Evolutionary conservation across 2,888 invertebrate species (phyloP).

Genomic region (Thalpophila matura): DNA sequence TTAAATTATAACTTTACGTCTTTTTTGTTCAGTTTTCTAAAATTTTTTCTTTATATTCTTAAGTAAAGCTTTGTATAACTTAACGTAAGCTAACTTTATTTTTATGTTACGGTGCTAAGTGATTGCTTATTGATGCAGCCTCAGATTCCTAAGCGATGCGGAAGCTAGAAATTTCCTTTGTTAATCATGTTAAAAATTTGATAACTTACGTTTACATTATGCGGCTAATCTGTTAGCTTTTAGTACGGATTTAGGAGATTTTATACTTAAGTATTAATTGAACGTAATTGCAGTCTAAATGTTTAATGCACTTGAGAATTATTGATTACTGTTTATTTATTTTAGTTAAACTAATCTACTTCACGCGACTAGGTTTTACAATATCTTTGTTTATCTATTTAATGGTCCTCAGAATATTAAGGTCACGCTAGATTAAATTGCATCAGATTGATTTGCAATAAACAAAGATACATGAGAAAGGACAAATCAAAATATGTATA

Average conservation of each 20-base stretch:
- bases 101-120: conserved; percentile 73
- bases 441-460: too few species aligned
- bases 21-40: neutral
- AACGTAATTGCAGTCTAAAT: conserved; percentile 19
- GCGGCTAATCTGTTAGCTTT: conserved; percentile 58
- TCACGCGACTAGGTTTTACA: too few species aligned
- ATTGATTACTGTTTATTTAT: neutral
- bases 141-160: conserved; percentile 77
- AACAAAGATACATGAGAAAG: too few species aligned
- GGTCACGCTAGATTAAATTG: too few species aligned
- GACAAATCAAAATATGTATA: too few species aligned
- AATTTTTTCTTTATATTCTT: neutral
- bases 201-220: conserved; percentile 57
- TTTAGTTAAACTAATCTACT: too few species aligned
- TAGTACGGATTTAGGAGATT: conserved; percentile 43
- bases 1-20: too few species aligned
- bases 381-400: too few species aligned
- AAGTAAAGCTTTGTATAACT: neutral
- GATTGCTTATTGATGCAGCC: conserved; percentile 78
- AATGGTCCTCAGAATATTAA: too few species aligned
- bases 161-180: conserved; percentile 79
- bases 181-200: conserved; percentile 79
- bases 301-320: conserved; percentile 2
- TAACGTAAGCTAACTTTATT: conserved; percentile 52
- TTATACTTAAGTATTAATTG: conserved; percentile 38